Evolutionary conservation across 2,113 vertebrate species (phyloP).

Genomic region (Oryzias woworae): DNA sequence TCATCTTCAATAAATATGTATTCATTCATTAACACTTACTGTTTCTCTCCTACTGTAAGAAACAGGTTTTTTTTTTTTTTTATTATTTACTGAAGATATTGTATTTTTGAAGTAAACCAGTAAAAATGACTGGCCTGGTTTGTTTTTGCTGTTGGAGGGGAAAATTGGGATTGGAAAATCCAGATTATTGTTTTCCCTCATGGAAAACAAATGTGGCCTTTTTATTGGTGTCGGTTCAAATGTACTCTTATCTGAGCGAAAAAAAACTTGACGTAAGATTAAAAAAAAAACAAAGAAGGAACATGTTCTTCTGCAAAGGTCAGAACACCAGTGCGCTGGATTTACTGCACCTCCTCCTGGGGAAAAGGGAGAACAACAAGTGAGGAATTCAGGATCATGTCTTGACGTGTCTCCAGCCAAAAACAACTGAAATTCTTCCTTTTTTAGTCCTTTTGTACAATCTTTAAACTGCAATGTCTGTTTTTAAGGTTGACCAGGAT

Average conservation of each 20-base stretch:
- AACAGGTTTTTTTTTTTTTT: constrained; percentile 1
- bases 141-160: neutral
- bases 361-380: neutral
- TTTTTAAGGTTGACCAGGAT: no score
- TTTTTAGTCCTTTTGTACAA: no score
- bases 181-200: no score
- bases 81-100: neutral
- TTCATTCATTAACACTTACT: neutral
- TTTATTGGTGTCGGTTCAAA: no score
- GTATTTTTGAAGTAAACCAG: constrained; percentile 30
- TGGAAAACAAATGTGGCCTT: no score
- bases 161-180: neutral
- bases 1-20: no score
- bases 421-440: neutral
- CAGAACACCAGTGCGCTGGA: no score
- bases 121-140: neutral
- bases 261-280: no score
- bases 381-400: neutral
- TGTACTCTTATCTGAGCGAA: no score
- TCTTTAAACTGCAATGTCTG: no score
- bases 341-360: constrained; percentile 34
- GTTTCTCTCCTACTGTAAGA: neutral
- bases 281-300: no score
- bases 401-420: constrained; percentile 3
- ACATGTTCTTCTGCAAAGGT: no score